Conservation (phyloP, 2,797 vertebrate species). For the Melanotaenia maccullochi region DNA sequence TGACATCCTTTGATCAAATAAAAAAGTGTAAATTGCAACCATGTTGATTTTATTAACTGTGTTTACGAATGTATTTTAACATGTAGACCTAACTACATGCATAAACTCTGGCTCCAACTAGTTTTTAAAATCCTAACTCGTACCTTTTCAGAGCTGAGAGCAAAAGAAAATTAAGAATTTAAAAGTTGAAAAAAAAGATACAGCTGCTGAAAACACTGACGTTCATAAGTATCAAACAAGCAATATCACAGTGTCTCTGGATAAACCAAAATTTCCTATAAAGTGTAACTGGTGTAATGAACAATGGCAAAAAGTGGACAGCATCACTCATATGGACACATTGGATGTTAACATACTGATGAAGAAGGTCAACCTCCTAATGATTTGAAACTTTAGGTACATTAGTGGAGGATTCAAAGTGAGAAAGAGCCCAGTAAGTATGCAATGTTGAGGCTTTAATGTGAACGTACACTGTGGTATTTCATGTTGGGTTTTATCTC, state of each 20-base stretch:
- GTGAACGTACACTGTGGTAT: not conserved
- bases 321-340: no score
- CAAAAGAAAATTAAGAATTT: not conserved
- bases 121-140: not conserved
- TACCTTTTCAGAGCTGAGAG: not conserved
- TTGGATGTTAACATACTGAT: no score
- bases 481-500: not conserved
- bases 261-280: not conserved
- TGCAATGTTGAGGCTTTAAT: not conserved
- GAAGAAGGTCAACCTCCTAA: no score
- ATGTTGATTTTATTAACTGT: not conserved
- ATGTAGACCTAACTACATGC: not conserved
- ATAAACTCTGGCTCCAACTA: not conserved
- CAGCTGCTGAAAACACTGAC: not conserved
- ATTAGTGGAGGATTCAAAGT: no score
- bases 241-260: not conserved
- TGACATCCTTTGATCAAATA: not conserved
- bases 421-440: not conserved
- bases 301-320: not conserved
- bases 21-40: not conserved
- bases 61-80: not conserved
- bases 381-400: no score
- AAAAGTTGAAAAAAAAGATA: not conserved
- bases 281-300: not conserved
- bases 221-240: not conserved